Conservation (phyloP, 2,888 invertebrate species). For the Stenoptilia bipunctidactyla region DNA sequence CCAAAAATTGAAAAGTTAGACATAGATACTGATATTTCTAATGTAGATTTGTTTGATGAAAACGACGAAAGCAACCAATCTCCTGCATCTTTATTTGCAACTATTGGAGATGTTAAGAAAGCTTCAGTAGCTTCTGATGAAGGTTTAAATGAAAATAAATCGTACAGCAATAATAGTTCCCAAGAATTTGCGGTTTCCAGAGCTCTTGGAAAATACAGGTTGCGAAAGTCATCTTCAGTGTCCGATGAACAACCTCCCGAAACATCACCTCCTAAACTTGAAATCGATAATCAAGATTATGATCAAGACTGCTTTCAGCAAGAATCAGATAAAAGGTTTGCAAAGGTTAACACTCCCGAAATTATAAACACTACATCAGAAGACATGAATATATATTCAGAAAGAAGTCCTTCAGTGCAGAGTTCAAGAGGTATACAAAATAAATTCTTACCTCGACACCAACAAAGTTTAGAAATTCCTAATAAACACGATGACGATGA, state of each 20-base stretch:
- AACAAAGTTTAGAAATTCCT: constrained; percentile 86
- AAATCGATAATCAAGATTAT: constrained; percentile 32
- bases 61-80: constrained; percentile 70
- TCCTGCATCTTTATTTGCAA: constrained; percentile 78
- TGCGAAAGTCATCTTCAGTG: constrained; percentile 78
- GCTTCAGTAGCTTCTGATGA: constrained; percentile 73
- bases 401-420: constrained; percentile 76
- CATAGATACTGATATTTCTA: constrained; percentile 72
- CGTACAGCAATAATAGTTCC: constrained; percentile 74
- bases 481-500: constrained; percentile 85
- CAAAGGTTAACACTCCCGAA: constrained; percentile 49
- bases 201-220: constrained; percentile 83
- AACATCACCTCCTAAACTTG: constrained; percentile 48
- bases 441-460: constrained; percentile 77
- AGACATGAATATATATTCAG: constrained; percentile 62
- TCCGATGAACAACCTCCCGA: constrained; percentile 77
- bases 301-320: constrained; percentile 25
- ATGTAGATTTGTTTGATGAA: constrained; percentile 71
- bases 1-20: constrained; percentile 64
- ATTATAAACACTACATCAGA: constrained; percentile 51
- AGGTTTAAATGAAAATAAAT: constrained; percentile 63
- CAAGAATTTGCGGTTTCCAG: constrained; percentile 89
- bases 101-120: constrained; percentile 80
- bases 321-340: constrained; percentile 37
- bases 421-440: constrained; percentile 70